Conservation (phyloP, 2,113 vertebrate species). For the Channa argus region DNA sequence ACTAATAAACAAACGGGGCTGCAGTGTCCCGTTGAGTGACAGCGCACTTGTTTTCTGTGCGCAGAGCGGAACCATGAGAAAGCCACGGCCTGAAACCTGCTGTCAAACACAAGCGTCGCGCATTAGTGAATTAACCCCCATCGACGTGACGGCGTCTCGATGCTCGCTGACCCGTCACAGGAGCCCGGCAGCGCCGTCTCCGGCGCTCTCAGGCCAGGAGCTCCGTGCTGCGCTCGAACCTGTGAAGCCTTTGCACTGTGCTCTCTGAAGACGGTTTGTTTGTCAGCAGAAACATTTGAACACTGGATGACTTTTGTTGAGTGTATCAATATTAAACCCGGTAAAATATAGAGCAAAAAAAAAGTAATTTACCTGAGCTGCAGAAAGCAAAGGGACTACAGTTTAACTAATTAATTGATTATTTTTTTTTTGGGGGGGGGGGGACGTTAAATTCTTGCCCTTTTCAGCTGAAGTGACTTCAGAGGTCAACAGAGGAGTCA, state of each 20-base stretch:
- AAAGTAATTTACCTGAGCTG: no score
- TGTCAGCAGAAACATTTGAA: no score
- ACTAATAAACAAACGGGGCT: slow-evolving; percentile 19
- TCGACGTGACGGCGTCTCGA: slow-evolving; percentile 62
- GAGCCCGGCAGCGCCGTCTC: slow-evolving; percentile 58
- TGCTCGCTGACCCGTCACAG: slow-evolving; percentile 77
- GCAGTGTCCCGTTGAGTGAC: slow-evolving; percentile 52
- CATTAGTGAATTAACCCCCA: slow-evolving; percentile 73
- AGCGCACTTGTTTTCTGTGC: slow-evolving; percentile 30
- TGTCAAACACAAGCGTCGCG: slow-evolving; percentile 67
- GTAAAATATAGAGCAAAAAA: no score
- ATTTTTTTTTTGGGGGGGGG: no score
- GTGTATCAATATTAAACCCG: no score
- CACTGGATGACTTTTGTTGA: no score
- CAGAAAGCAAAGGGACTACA: no score
- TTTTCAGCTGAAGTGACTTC: background rate
- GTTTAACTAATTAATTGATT: background rate
- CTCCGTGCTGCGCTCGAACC: slow-evolving; percentile 1
- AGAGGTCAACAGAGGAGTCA: slow-evolving; percentile 44
- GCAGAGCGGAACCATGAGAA: slow-evolving; percentile 61
- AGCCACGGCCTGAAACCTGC: slow-evolving; percentile 63
- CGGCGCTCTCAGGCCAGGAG: slow-evolving; percentile 1
- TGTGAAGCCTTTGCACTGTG: background rate
- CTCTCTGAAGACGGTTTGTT: background rate
- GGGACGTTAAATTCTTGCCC: background rate